Conservation (phyloP, 2,797 vertebrate genomes). For the Florisuga fusca region DNA sequence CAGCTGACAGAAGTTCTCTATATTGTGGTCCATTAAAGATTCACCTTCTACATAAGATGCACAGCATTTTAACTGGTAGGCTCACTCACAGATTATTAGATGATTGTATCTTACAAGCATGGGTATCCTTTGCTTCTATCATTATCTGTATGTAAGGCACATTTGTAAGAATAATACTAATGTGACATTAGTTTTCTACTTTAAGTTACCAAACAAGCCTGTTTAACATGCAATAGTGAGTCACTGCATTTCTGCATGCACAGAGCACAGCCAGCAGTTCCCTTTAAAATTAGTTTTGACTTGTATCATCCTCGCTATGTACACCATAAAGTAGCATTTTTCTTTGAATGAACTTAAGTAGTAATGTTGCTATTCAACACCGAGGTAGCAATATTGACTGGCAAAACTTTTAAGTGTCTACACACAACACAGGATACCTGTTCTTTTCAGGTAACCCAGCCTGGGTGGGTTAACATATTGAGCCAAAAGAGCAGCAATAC, state of each 20-base stretch:
- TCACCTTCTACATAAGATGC: not conserved
- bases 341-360: not conserved
- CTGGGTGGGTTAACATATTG: not conserved
- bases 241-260: not conserved
- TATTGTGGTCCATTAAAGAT: not conserved
- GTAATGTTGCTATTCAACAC: not conserved
- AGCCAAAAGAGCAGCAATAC: not conserved
- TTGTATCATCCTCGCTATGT: not conserved
- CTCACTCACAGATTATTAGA: not conserved
- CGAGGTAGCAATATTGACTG: not conserved
- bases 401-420: not conserved
- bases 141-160: not conserved
- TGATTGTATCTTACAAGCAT: fast-evolving
- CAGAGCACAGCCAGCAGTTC: not conserved
- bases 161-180: not conserved
- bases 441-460: not conserved
- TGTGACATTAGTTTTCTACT: not conserved
- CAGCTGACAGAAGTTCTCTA: not conserved
- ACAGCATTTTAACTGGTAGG: not conserved
- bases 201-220: not conserved
- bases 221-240: slow-evolving; percentile 2
- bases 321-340: not conserved
- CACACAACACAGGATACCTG: not conserved
- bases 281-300: not conserved
- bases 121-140: not conserved